phyloP scores from a whole-genome alignment of 2,888 invertebrate genomes.

The Amblyjoppa fuscipennis region DNA sequence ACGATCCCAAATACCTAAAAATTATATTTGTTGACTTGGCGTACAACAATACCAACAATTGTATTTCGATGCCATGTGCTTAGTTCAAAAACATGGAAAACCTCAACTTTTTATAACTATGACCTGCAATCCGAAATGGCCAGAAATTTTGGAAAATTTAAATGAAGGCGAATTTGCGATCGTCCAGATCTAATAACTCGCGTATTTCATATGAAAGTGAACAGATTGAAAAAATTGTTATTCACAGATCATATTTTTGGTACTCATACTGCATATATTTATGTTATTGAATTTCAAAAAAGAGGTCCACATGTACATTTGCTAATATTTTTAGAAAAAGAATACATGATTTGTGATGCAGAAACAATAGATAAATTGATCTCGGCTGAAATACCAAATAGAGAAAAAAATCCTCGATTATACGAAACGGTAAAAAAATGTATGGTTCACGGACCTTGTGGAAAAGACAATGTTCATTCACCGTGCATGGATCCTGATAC shows the following conservation, averaged over 20 bases:
- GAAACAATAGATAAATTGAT: constrained; percentile 68
- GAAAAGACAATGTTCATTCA: constrained; percentile 44
- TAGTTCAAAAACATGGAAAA: constrained; percentile 82
- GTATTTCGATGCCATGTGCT: constrained; percentile 83
- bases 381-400: constrained; percentile 62
- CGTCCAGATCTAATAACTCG: constrained; percentile 78
- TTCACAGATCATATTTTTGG: too few species aligned
- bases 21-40: too few species aligned
- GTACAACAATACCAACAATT: constrained; percentile 79
- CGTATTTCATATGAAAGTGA: background rate
- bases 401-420: constrained; percentile 31
- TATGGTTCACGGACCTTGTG: constrained; percentile 73
- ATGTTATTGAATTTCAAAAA: constrained; percentile 79
- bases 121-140: constrained; percentile 72
- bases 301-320: background rate
- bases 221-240: too few species aligned
- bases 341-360: constrained; percentile 73
- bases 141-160: constrained; percentile 80
- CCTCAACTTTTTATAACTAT: constrained; percentile 77
- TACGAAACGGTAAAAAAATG: constrained; percentile 37
- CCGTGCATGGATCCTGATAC: constrained; percentile 37
- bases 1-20: too few species aligned
- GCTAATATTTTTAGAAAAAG: constrained; percentile 64
- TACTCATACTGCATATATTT: background rate
- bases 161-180: constrained; percentile 73